Evolutionary conservation across 2,797 vertebrate genomes (phyloP).

Genomic region (Holocentrus rufus): DNA sequence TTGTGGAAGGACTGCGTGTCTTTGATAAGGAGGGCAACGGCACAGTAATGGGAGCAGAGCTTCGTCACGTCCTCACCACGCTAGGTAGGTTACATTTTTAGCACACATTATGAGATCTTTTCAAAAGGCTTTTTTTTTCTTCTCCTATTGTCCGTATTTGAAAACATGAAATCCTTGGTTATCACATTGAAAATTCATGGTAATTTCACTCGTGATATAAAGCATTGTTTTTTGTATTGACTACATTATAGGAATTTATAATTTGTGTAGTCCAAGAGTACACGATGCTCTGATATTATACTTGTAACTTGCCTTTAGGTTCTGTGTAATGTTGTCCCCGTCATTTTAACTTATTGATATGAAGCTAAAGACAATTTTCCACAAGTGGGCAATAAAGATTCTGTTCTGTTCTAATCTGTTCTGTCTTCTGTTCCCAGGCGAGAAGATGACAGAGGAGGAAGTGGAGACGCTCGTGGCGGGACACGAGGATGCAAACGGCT

Average conservation of each 20-base stretch:
- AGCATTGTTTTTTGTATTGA: no score
- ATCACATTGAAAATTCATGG: background rate
- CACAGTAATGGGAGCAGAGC: conserved; percentile 96
- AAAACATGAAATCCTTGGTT: background rate
- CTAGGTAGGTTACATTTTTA: conserved; percentile 81
- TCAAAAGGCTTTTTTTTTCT: no score
- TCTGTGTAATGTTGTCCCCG: no score
- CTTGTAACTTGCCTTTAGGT: no score
- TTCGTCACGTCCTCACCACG: conserved; percentile 95
- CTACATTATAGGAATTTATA: background rate
- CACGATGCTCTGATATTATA: no score
- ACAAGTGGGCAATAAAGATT: no score
- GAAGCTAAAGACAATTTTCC: no score
- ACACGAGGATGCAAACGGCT: conserved; percentile 95
- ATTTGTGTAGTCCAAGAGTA: background rate
- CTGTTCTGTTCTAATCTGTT: no score
- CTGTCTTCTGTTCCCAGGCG: conserved; percentile 78
- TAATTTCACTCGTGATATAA: background rate
- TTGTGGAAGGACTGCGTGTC: conserved; percentile 93
- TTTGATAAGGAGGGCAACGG: conserved; percentile 98
- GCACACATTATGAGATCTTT: background rate
- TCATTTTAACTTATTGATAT: no score
- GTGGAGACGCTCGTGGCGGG: conserved; percentile 92
- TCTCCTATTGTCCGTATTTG: background rate
- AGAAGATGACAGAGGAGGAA: conserved; percentile 97